Percentiles rank a stretch among this genome's conserved stretches.
These are phyloP conservation scores for Solenodon paradoxus DNA, from an alignment of 2,113 vertebrate species.

Conservation along the genomic window DNA sequence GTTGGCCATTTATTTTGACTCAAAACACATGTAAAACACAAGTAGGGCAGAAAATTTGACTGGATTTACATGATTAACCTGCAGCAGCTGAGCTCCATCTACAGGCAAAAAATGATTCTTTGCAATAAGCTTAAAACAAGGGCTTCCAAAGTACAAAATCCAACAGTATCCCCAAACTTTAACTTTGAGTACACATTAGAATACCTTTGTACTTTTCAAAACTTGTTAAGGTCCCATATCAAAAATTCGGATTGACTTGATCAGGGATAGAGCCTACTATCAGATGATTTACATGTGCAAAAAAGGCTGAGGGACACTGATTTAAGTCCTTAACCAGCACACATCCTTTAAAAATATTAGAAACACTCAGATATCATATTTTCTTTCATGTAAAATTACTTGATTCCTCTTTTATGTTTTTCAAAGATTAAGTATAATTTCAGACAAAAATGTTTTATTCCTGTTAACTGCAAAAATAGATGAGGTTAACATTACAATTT, in stretches of 20 bases:
- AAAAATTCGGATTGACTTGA: conserved; percentile 1
- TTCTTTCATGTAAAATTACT: conserved; percentile 40
- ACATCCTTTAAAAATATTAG: conserved; percentile 23
- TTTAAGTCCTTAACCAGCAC: background rate
- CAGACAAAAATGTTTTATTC: background rate
- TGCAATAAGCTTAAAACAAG: background rate
- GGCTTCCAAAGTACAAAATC: background rate
- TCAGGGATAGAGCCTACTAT: background rate
- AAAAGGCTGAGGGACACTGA: background rate
- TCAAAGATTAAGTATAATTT: conserved; percentile 5
- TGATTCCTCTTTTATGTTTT: background rate
- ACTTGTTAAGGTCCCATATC: background rate
- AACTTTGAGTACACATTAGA: background rate
- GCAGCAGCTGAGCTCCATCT: conserved; percentile 79
- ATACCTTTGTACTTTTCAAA: background rate
- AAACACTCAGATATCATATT: background rate
- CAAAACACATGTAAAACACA: conserved; percentile 21
- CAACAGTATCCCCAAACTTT: background rate
- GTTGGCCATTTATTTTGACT: background rate
- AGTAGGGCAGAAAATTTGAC: background rate
- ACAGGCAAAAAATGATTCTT: conserved; percentile 70
- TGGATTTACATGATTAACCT: conserved; percentile 24
- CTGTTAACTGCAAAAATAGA: background rate
- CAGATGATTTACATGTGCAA: background rate
- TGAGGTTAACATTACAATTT: background rate